These are phyloP conservation scores for Euura lappo DNA, from an alignment of 1,140 invertebrate species.

Conservation along the genomic window DNA sequence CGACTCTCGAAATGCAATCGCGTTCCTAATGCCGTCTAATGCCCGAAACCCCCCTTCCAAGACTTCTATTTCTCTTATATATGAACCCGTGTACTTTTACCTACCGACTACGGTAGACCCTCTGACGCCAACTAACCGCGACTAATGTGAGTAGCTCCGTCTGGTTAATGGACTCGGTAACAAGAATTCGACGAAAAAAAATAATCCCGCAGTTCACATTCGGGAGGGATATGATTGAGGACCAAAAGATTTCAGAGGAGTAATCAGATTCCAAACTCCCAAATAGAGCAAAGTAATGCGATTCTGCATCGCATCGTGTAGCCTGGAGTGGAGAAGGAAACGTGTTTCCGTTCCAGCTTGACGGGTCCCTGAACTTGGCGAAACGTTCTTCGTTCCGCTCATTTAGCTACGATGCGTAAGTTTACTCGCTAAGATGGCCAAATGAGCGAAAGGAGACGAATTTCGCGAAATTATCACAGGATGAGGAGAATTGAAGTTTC, in stretches of 20 bases:
- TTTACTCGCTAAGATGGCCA: too few relatives aligned
- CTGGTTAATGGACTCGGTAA: too few relatives aligned
- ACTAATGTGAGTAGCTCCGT: not conserved
- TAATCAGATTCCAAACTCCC: too few relatives aligned
- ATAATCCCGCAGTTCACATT: too few relatives aligned
- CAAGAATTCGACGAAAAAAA: too few relatives aligned
- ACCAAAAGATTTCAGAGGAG: too few relatives aligned
- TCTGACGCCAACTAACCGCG: not conserved
- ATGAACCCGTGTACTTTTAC: not conserved
- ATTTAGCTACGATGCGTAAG: not conserved
- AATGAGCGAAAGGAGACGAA: too few relatives aligned
- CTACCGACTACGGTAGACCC: not conserved
- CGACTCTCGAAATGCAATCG: conserved; percentile 6
- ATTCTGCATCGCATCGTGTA: too few relatives aligned
- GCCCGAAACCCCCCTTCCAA: not conserved
- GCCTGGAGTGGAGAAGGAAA: not conserved
- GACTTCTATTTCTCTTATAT: not conserved
- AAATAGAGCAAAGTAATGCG: too few relatives aligned
- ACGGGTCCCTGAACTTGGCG: not conserved
- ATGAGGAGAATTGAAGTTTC: too few relatives aligned
- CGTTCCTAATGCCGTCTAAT: not conserved
- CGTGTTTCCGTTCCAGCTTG: not conserved
- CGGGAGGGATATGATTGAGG: too few relatives aligned
- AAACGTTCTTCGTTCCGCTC: not conserved
- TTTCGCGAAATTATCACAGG: too few relatives aligned